phyloP scores from a whole-genome alignment of 2,797 vertebrate species.

The Girardinus metallicus region DNA sequence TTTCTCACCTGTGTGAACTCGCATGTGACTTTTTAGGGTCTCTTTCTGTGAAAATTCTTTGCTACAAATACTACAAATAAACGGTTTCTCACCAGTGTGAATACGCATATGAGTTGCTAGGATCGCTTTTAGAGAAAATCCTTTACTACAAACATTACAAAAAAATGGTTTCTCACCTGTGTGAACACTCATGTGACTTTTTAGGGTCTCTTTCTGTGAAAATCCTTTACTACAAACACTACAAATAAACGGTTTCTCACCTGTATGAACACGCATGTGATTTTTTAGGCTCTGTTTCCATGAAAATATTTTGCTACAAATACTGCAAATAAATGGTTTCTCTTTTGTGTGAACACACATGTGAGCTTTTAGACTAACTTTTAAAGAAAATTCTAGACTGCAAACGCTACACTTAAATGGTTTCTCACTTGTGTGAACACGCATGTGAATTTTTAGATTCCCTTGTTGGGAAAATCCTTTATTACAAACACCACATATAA shows the following conservation, averaged over 20 bases:
- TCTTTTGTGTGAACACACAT: background rate
- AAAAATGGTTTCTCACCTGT: background rate
- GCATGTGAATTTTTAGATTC: background rate
- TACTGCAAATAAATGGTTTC: background rate
- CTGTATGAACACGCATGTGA: slow-evolving; percentile 4
- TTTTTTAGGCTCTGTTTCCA: background rate
- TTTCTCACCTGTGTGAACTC: background rate
- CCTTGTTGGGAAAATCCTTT: background rate
- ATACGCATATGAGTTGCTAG: background rate
- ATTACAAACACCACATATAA: background rate
- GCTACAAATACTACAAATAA: background rate
- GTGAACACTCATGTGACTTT: background rate
- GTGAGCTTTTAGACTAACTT: background rate
- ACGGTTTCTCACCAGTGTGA: background rate
- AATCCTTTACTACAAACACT: background rate
- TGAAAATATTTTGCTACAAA: background rate
- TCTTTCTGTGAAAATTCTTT: background rate
- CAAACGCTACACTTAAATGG: background rate
- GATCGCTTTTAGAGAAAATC: background rate
- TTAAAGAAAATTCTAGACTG: background rate
- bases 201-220: background rate
- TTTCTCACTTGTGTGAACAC: background rate
- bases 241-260: background rate
- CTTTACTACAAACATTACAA: background rate
- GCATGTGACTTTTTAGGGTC: background rate